Conservation (phyloP, 2,113 vertebrate species). For the Ifrita kowaldi region DNA sequence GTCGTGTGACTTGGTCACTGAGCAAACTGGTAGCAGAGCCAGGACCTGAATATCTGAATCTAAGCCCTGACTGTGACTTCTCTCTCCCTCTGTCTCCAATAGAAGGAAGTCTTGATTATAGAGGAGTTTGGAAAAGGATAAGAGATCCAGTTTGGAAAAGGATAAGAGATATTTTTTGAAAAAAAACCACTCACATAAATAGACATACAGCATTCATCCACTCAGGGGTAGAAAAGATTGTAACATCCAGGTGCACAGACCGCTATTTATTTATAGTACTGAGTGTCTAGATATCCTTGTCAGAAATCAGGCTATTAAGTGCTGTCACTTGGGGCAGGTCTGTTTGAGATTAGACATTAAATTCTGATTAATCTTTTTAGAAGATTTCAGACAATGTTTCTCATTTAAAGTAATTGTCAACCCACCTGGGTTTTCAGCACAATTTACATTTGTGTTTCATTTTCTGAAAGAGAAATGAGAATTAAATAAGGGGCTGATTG, state of each 20-base stretch:
- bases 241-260: not conserved
- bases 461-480: not conserved
- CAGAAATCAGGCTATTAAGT: not conserved
- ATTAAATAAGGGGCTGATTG: not conserved
- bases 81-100: not conserved
- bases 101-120: not conserved
- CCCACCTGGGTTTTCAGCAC: not conserved
- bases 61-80: not conserved
- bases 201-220: not conserved
- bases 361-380: constrained; percentile 2
- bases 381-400: constrained; percentile 14
- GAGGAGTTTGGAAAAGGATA: not conserved
- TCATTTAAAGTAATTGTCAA: constrained; percentile 13
- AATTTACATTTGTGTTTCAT: not conserved
- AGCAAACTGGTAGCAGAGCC: not conserved
- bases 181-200: not conserved
- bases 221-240: not conserved
- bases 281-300: not conserved
- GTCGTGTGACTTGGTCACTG: not conserved
- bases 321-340: not conserved
- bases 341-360: not conserved
- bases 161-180: not conserved
- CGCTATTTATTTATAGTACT: not conserved
- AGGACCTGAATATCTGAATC: not conserved
- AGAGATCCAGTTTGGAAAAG: not conserved